phyloP scores from a whole-genome alignment of 2,888 invertebrate species.

The Meganola albula region DNA sequence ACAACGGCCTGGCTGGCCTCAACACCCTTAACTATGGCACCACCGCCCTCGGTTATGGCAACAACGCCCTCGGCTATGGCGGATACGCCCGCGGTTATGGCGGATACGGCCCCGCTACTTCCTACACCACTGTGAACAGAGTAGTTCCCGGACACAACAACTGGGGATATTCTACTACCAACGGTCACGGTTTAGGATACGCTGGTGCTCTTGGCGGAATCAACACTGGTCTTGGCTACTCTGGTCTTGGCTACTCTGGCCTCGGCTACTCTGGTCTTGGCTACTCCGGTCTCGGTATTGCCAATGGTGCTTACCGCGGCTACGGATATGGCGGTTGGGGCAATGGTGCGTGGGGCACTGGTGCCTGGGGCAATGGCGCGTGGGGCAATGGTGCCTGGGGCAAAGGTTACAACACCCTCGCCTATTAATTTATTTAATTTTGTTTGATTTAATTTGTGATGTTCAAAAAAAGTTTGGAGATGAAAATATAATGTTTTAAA shows the following conservation, averaged over 20 bases:
- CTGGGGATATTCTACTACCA: constrained; percentile 15
- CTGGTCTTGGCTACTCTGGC: constrained; percentile 7
- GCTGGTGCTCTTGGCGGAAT: constrained; percentile 9
- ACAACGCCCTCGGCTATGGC: constrained; percentile 16
- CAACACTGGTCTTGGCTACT: constrained; percentile 2
- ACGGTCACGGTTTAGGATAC: constrained; percentile 13
- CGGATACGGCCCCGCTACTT: constrained; percentile 29
- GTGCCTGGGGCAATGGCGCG: constrained; percentile 14
- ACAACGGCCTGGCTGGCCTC: constrained; percentile 4
- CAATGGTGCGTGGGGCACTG: too few species aligned
- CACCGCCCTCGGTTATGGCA: constrained; percentile 13
- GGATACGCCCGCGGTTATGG: constrained; percentile 15
- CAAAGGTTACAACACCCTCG: too few species aligned
- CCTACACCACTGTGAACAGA: constrained; percentile 29
- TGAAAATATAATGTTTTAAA: too few species aligned
- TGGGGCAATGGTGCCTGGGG: constrained; percentile 28
- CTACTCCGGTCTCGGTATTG: constrained; percentile 2
- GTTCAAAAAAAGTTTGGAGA: too few species aligned
- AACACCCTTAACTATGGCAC: constrained; percentile 11
- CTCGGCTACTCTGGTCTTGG: constrained; percentile 7
- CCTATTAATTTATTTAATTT: too few species aligned
- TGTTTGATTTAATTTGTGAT: too few species aligned
- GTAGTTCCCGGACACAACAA: constrained; percentile 24
- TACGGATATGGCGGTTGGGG: too few species aligned
- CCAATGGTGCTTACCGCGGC: constrained; percentile 5